Percentiles rank a stretch among this genome's conserved stretches.
Evolutionary conservation across 2,888 invertebrate species (phyloP).

Genomic region (Phyllotreta cruciferae): DNA sequence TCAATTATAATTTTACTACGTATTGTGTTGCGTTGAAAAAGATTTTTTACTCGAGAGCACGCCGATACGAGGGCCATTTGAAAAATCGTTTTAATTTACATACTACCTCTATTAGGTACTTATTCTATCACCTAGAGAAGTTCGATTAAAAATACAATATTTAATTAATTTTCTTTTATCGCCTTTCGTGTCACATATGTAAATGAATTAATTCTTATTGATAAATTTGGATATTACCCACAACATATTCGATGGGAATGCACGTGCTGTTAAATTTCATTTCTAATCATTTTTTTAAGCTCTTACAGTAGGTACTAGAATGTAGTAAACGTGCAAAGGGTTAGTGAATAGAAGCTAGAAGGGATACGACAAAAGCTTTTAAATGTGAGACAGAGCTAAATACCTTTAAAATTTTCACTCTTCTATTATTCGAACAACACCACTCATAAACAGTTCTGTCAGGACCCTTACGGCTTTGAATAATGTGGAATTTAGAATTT

Average conservation of each 20-base stretch:
- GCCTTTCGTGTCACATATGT: too few relatives aligned
- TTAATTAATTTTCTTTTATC: too few relatives aligned
- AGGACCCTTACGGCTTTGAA: constrained; percentile 27
- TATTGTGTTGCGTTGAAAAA: constrained; percentile 2
- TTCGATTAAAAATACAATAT: too few relatives aligned
- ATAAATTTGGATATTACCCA: too few relatives aligned
- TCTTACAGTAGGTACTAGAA: neutral
- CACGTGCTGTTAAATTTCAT: too few relatives aligned
- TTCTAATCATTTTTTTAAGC: constrained; percentile 1
- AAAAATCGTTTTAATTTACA: too few relatives aligned
- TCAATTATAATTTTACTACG: constrained; percentile 9
- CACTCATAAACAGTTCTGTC: constrained; percentile 25
- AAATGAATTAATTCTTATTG: too few relatives aligned
- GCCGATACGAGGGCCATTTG: neutral
- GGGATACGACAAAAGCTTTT: constrained; percentile 28
- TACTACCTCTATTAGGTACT: too few relatives aligned
- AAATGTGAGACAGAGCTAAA: constrained; percentile 25
- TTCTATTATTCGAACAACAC: constrained; percentile 29
- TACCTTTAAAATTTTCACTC: constrained; percentile 27
- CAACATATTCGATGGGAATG: too few relatives aligned
- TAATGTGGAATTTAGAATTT: constrained; percentile 26
- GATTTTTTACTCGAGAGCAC: neutral
- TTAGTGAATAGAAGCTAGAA: constrained; percentile 13
- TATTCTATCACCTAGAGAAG: too few relatives aligned
- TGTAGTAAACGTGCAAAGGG: constrained; percentile 10